phyloP scores from a whole-genome alignment of 2,113 vertebrate species.

The Procavia capensis region DNA sequence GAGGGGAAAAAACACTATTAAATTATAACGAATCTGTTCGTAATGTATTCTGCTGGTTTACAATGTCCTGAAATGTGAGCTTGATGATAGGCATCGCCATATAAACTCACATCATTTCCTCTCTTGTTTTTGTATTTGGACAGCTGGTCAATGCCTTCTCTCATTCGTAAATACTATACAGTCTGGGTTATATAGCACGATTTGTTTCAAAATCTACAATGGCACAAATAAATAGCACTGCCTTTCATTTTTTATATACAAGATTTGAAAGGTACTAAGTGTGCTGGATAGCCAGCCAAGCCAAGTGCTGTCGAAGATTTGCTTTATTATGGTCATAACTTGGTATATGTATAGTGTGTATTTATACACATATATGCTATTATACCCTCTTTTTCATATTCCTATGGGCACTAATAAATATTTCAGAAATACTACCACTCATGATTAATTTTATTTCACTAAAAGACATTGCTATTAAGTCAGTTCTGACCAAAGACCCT shows the following conservation, averaged over 20 bases:
- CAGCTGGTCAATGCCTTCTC: slow-evolving; percentile 30
- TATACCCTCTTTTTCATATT: neutral
- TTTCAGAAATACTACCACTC: slow-evolving; percentile 34
- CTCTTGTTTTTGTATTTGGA: slow-evolving; percentile 10
- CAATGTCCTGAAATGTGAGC: slow-evolving; percentile 40
- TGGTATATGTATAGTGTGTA: neutral
- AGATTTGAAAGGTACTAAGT: slow-evolving; percentile 44
- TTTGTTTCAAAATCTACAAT: slow-evolving; percentile 39
- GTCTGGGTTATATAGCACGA: neutral
- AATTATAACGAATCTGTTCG: slow-evolving; percentile 64
- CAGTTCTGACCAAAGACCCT: neutral
- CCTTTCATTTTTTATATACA: neutral
- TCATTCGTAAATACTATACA: slow-evolving; percentile 58
- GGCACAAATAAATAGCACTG: slow-evolving; percentile 33
- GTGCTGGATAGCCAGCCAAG: neutral
- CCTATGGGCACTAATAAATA: slow-evolving; percentile 26
- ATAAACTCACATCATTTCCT: slow-evolving; percentile 55
- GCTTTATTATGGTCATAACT: slow-evolving; percentile 41
- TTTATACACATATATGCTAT: neutral
- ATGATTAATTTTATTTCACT: slow-evolving; percentile 22
- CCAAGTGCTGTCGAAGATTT: too few relatives aligned
- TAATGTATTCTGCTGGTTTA: slow-evolving; percentile 61
- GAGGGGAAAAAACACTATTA: slow-evolving; percentile 54
- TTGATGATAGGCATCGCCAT: slow-evolving; percentile 43
- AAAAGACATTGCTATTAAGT: neutral